Evolutionary conservation across 2,888 invertebrate species (phyloP), one percentile per base, ranked within the genome.

Genomic region (Idaea aversata): DNA sequence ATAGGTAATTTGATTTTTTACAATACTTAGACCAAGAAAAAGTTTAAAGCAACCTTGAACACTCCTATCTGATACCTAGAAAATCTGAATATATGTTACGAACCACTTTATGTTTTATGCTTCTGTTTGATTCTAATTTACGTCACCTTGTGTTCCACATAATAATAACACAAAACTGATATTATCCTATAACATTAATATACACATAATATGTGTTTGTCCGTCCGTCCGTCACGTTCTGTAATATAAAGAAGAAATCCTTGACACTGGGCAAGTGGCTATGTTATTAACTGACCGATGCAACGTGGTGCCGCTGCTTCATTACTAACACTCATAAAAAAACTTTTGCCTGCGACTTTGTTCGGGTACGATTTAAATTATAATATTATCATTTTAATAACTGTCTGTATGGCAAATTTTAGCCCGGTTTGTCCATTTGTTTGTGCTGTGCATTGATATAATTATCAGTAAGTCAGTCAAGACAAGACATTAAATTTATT

Each of bases 261-360:
- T 92, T 92, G 92, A 88, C 91, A 90, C 82, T 80, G 85, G 83
- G 61, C 13, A 10, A 13, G 7, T 36, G 47, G 47, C 47, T 10
- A 4, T 4, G 47, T 13, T 47, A 47, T 47, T 7, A 47, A 10
- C 47, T 47, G 47, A 47, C 47, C 47, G 47, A 47, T 47, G 47
- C 47, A 47, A 10, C 47, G 47, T 47, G 47, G 47, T 13, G 10
- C 47, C 6, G 47, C 47, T 47, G 7, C 47, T 47, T 5, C 47
- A 5, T 47, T 47, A 47, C 36, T 36, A 36, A 36, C 6, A 0
- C 10, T 47, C 47, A 47, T 10, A 10, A 7, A 47, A 47, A 1
- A 36, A 47, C 47, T 47, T 25, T 25, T 25, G 25, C 25, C 25
- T 25, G 25, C 25, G 25, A 25, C 25, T 25, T 25, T 25, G 25